Evolutionary conservation across 2,888 invertebrate species (phyloP).

Genomic region (Aleiodes testaceus): DNA sequence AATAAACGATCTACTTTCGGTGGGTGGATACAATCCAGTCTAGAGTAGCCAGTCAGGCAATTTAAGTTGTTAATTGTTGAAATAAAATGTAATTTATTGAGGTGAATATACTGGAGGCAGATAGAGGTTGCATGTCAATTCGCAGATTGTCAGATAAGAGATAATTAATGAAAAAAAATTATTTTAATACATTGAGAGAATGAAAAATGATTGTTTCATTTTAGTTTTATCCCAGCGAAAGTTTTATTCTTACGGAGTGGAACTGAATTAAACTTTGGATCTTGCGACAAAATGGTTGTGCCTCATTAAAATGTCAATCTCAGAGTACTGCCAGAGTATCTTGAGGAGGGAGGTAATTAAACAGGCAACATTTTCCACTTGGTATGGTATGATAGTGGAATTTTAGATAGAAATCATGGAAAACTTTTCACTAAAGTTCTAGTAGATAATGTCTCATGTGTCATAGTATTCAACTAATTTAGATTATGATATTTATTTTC

Average conservation of each 20-base stretch:
- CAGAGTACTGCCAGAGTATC: constrained; percentile 13
- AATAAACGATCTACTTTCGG: constrained; percentile 52
- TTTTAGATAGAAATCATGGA: constrained; percentile 33
- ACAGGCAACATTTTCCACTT: constrained; percentile 37
- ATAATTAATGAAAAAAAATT: neutral
- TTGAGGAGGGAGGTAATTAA: constrained; percentile 33
- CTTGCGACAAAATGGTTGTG: constrained; percentile 24
- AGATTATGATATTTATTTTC: no score
- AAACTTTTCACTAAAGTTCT: constrained; percentile 30
- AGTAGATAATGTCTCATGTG: neutral
- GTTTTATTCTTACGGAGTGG: neutral
- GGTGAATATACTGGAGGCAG: neutral
- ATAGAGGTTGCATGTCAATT: constrained; percentile 17
- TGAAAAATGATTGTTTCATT: neutral
- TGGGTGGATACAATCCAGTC: constrained; percentile 34
- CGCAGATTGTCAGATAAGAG: neutral
- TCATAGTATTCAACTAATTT: constrained; percentile 11
- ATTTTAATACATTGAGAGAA: neutral
- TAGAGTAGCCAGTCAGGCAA: constrained; percentile 33
- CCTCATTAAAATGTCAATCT: constrained; percentile 42
- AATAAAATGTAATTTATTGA: constrained; percentile 34
- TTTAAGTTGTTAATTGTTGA: constrained; percentile 43
- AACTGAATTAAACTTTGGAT: constrained; percentile 26
- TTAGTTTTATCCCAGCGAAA: neutral
- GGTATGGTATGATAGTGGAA: constrained; percentile 31